Conservation (phyloP, 2,113 vertebrate genomes). For the Phyllopteryx taeniolatus region DNA sequence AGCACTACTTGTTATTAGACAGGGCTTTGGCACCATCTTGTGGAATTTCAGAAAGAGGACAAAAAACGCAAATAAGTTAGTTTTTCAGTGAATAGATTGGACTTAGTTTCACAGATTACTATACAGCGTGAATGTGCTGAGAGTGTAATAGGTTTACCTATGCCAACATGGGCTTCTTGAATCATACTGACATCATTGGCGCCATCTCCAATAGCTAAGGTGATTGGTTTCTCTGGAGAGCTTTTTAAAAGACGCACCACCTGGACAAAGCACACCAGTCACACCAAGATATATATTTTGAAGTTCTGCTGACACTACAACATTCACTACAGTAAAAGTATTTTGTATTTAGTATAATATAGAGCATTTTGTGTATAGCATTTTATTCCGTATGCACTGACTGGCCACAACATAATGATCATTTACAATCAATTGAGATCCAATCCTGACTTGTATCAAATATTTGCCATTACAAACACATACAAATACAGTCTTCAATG, state of each 20-base stretch:
- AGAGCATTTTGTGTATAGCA: background rate
- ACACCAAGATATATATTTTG: background rate
- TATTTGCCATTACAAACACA: no score
- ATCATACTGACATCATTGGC: constrained; percentile 99
- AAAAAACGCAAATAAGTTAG: no score
- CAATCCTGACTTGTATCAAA: no score
- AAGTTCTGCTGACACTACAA: background rate
- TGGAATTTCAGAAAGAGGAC: background rate
- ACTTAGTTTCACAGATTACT: no score
- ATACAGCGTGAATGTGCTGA: no score
- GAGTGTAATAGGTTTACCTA: constrained; percentile 76
- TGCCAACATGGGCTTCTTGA: constrained; percentile 95
- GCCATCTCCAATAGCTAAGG: constrained; percentile 89
- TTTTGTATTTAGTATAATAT: background rate
- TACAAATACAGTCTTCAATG: no score
- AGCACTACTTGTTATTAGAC: no score
- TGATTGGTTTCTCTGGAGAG: constrained; percentile 95
- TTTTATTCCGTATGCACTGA: background rate
- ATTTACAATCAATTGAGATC: no score
- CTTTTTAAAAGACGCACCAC: constrained; percentile 93
- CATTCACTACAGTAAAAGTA: background rate
- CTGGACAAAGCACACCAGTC: constrained; percentile 60
- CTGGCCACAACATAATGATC: background rate
- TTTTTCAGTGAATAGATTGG: no score
- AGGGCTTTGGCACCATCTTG: background rate